Conservation (phyloP, 2,888 invertebrate species). For the Mamestra brassicae region DNA sequence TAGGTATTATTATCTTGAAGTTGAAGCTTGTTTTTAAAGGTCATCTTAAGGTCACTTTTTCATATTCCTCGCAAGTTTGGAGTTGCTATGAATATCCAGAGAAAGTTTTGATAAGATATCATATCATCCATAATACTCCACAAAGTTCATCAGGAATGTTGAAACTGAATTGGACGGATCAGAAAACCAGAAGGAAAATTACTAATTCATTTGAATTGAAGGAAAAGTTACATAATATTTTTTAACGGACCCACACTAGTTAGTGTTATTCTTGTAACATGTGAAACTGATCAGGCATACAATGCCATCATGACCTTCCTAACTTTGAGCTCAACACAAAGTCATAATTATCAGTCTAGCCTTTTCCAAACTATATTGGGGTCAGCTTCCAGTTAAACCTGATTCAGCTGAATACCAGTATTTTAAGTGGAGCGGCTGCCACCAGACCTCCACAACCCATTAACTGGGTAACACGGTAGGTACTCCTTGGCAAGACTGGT, state of each 20-base stretch:
- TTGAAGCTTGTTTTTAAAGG: slow-evolving; percentile 31
- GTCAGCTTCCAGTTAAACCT: too few species aligned
- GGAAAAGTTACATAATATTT: background rate
- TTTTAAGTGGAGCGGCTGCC: too few species aligned
- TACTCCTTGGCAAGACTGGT: too few species aligned
- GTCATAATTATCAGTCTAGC: too few species aligned
- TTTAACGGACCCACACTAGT: background rate
- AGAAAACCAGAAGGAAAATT: background rate
- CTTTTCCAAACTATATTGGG: too few species aligned
- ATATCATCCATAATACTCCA: background rate
- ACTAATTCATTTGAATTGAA: background rate
- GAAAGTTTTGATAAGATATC: slow-evolving; percentile 10
- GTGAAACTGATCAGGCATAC: background rate
- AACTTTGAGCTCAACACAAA: too few species aligned
- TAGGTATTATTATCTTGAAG: slow-evolving; percentile 23
- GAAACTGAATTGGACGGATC: background rate
- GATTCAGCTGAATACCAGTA: too few species aligned
- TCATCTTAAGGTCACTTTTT: slow-evolving; percentile 12
- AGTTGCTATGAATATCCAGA: background rate
- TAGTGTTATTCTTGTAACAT: background rate
- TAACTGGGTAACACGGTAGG: too few species aligned
- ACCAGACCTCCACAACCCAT: too few species aligned
- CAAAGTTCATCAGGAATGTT: background rate
- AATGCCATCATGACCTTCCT: too few species aligned
- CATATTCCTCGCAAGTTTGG: slow-evolving; percentile 3